Conservation (phyloP, 2,888 invertebrate genomes). For the Anaspis maculata region DNA sequence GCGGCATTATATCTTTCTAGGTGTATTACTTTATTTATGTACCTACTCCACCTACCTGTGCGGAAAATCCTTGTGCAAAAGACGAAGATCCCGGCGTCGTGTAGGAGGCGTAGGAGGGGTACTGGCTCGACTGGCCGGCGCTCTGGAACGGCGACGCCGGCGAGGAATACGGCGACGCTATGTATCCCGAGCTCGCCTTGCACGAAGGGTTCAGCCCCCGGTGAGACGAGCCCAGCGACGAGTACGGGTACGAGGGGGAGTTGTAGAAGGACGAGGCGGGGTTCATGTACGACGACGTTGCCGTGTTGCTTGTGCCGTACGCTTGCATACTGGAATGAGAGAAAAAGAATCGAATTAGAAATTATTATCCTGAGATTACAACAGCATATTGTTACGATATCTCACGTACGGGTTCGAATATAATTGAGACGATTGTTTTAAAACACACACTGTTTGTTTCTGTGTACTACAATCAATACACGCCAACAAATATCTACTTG, state of each 20-base stretch:
- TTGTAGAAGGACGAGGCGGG: constrained; percentile 39
- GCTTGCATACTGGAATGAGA: constrained; percentile 45
- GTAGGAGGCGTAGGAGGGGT: constrained; percentile 46
- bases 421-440: no score
- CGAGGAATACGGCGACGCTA: constrained; percentile 37
- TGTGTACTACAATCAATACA: no score
- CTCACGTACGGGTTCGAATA: no score
- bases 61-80: constrained; percentile 46
- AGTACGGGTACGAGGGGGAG: constrained; percentile 39
- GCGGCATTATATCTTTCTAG: no score
- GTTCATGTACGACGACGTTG: constrained; percentile 35
- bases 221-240: constrained; percentile 40
- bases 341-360: no score
- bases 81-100: constrained; percentile 45
- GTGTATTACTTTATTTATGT: no score
- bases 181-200: constrained; percentile 50
- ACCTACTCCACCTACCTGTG: constrained; percentile 47
- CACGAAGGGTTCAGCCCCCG: constrained; percentile 45
- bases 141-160: constrained; percentile 41
- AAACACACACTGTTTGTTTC: no score
- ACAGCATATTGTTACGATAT: no score
- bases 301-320: constrained; percentile 38
- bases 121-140: constrained; percentile 43
- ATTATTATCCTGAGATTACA: no score
- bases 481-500: no score